Conservation (phyloP, 2,888 invertebrate genomes). For the Pegoplata infirma region DNA sequence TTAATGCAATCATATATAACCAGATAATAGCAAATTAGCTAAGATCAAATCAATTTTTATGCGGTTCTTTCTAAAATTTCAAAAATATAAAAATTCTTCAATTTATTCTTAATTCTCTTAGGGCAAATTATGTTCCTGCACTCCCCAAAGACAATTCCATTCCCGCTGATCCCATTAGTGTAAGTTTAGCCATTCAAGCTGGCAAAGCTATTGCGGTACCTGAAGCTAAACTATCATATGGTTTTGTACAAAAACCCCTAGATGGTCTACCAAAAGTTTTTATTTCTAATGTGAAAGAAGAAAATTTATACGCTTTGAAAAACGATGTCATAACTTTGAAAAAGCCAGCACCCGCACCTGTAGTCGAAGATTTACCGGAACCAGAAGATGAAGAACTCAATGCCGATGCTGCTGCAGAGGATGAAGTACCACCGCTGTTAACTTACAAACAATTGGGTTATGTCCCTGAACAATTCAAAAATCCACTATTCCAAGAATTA, state of each 20-base stretch:
- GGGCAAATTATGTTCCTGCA: slow-evolving; percentile 11
- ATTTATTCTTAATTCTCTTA: no score
- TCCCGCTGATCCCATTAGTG: slow-evolving; percentile 79
- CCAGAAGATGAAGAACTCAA: slow-evolving; percentile 66
- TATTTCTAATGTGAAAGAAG: slow-evolving; percentile 78
- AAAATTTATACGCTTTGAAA: slow-evolving; percentile 79
- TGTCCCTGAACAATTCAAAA: slow-evolving; percentile 75
- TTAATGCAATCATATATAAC: no score
- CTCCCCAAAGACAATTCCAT: slow-evolving; percentile 62
- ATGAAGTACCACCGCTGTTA: slow-evolving; percentile 68
- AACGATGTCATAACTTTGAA: slow-evolving; percentile 80
- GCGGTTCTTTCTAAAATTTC: no score
- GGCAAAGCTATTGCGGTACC: slow-evolving; percentile 76
- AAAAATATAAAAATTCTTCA: no score
- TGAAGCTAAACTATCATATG: slow-evolving; percentile 80
- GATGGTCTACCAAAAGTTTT: slow-evolving; percentile 73
- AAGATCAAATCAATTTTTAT: no score
- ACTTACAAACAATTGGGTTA: slow-evolving; percentile 79
- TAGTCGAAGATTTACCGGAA: slow-evolving; percentile 65
- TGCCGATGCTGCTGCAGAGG: slow-evolving; percentile 56
- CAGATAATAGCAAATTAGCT: no score
- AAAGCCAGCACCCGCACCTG: slow-evolving; percentile 52
- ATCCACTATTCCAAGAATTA: slow-evolving; percentile 69
- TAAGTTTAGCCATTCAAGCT: slow-evolving; percentile 78
- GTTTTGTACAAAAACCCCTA: slow-evolving; percentile 79